Evolutionary conservation across 2,797 vertebrate genomes (phyloP), one percentile per base, ranked within the genome.

Genomic region (Eulemur albifrons): DNA sequence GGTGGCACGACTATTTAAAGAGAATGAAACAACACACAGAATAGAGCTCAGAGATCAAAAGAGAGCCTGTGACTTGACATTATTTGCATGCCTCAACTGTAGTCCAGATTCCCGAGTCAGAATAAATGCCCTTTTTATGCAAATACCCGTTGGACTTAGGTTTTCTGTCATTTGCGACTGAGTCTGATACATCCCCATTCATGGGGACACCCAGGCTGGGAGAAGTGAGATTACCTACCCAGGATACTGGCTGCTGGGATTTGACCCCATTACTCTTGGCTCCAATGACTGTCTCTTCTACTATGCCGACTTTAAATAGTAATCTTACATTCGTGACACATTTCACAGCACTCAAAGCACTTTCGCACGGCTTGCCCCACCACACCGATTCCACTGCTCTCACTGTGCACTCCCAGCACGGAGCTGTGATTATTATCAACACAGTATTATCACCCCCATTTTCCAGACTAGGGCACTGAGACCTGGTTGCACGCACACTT

Each of bases 241-340:
- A 69, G 93, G 48, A 80, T 77, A 43, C 20, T 5, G 38, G 54
- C 65, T 84, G 59, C 92, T 94, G 90, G 5, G 4, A n/a, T 91
- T 40, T 92, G 83, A 93, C 75, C 61, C 63, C 15, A 3, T 93
- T 97, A 95, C 70, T 79, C 61, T 72, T 63, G 57, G 52, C 48
- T 83, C 2, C 65, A 63, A 45, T 45, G 52, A 81, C 75, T 57
- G n/a, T 95, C 73, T 83, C 69, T 90, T 88, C n/a, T 57, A 88
- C 57, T 35, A 17, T 0, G 3, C 50, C n/a, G 45, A 43, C 67
- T 96, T 90, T 67, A 48, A 95, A 95, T 27, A 86, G 48, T 45
- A 69, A 23, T 63, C 57, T 50, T 57, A 63, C 4, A 14, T 54
- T 63, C 73, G 80, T 93, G 90, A 89, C 77, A 57, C 48, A 40